Evolutionary conservation across 1,140 invertebrate genomes (phyloP).

Genomic region (Diachasma alloeum): DNA sequence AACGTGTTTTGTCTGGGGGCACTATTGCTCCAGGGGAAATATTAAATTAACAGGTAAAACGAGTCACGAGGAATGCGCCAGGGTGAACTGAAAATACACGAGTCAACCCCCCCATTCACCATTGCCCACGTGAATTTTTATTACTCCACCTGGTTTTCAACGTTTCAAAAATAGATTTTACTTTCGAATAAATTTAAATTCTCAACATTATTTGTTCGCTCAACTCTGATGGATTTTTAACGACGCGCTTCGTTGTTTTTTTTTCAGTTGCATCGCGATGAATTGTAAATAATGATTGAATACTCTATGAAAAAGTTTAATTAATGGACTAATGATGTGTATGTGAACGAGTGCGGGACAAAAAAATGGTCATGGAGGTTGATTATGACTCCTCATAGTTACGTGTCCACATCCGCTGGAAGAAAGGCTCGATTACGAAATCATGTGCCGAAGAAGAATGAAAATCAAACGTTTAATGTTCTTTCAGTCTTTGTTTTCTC

Average conservation of each 20-base stretch:
- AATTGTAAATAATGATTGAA: background rate
- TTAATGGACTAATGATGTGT: background rate
- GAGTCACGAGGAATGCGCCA: constrained; percentile 24
- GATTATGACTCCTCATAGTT: background rate
- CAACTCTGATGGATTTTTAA: background rate
- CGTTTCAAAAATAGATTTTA: background rate
- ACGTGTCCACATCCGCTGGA: constrained; percentile 21
- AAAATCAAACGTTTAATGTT: background rate
- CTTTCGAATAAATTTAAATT: background rate
- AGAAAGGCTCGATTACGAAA: constrained; percentile 16
- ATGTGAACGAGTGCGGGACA: background rate
- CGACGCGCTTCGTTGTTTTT: background rate
- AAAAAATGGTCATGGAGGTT: background rate
- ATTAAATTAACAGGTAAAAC: constrained; percentile 37
- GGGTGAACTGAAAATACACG: background rate
- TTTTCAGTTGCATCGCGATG: background rate
- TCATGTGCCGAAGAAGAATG: background rate
- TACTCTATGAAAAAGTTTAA: background rate
- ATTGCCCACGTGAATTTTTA: background rate
- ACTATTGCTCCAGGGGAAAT: constrained; percentile 18
- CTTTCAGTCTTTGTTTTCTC: background rate
- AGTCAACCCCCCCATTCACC: background rate
- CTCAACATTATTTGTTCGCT: background rate
- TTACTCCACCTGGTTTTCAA: background rate
- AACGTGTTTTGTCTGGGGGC: constrained; percentile 29